Percentiles rank a stretch among this genome's conserved stretches.
phyloP scores from a whole-genome alignment of 2,888 invertebrate species.

The Cancer borealis region DNA sequence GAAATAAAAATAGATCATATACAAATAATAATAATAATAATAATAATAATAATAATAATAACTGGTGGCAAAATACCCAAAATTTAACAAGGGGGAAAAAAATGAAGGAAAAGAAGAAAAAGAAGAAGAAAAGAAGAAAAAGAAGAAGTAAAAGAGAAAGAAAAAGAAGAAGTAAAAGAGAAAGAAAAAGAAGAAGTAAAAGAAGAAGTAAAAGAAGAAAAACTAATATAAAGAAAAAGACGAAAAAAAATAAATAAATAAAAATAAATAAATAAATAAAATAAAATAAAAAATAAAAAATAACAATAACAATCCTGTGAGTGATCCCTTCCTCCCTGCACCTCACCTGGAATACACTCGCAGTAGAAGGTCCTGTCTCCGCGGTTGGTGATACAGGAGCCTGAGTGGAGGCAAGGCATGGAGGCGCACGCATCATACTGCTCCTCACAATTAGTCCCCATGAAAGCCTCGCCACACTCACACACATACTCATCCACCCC shows the following conservation, averaged over 20 bases:
- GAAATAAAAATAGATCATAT: too few species aligned
- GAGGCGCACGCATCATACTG: constrained; percentile 77
- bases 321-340: neutral
- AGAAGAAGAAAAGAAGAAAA: too few species aligned
- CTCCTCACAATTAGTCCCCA: constrained; percentile 82
- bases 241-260: neutral
- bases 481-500: constrained; percentile 78
- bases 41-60: too few species aligned
- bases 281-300: neutral
- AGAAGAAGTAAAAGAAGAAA: too few species aligned
- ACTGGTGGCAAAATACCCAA: too few species aligned
- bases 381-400: constrained; percentile 82
- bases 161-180: too few species aligned
- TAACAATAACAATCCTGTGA: neutral
- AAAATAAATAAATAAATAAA: too few species aligned
- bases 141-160: too few species aligned
- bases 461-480: constrained; percentile 78
- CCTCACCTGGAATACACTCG: constrained; percentile 83
- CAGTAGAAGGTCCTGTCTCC: constrained; percentile 83
- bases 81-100: too few species aligned
- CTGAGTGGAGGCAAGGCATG: constrained; percentile 82
- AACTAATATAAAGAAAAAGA: neutral
- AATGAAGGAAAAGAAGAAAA: too few species aligned
- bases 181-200: too few species aligned
- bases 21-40: too few species aligned